Base-by-base conservation (phyloP, 2,888 invertebrate species). In the Idaea straminata region DNA sequence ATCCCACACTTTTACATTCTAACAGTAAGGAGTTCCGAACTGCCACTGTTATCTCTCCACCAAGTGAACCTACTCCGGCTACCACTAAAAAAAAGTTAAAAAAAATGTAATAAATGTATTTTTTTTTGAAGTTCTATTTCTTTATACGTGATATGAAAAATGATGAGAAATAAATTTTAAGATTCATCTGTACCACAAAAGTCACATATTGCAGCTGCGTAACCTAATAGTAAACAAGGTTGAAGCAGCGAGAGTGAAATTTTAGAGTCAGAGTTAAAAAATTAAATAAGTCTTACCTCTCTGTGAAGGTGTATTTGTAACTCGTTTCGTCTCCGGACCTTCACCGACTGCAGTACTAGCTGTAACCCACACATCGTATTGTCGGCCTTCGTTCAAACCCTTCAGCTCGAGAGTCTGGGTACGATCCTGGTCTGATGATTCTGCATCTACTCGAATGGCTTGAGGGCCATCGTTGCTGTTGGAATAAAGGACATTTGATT, bases 341-440 rank as follows among this genome's bases (percentile, higher is more conserved):
- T 95, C 95, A 0, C 95, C 95, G 0, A 94, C 92, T 0, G 86
- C 85, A 1, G 95, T 95, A 64, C 93, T 94, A 0, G 95, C 95
- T 0, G 95, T 94, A 6, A 95, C 94, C 93, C 95, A 95, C n/a
- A 95, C 95, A 69, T 94, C 94, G 72, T 95, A 95, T 71, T 94
- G 92, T 0, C 93, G 86, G 15, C 93, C 93, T 76, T 89, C 94
- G 38, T 83, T 88, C 10, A 95, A 81, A 0, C 93, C 91, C 61
- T 94, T 91, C 6, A 94, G 82, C 68, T 94, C 94, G 62, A 91
- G 83, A 0, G 88, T 91, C 38, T 93, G 89, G 0, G 93, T 92
- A 59, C 85, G 87, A 64, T 91, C 91, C 38, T 89, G 89, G 5
- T 89, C 90, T 0, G 81, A 71, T 0, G 79, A 75, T 65, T 86